Percentiles rank a stretch among this genome's conserved stretches.
Evolutionary conservation across 2,888 invertebrate genomes (phyloP).

Genomic region (Macrosoma leucophasiata): DNA sequence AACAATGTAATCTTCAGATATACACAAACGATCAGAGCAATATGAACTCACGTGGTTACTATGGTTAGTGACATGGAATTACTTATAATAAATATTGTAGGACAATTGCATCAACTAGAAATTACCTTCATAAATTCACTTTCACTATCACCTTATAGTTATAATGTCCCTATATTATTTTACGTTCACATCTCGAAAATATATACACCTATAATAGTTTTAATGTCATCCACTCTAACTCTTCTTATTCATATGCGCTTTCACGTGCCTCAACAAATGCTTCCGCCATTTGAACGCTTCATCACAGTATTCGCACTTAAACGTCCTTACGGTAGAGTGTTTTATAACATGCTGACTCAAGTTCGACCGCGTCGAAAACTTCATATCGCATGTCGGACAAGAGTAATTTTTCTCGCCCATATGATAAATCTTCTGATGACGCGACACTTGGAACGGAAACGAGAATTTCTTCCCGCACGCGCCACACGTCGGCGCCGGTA

Average conservation of each 20-base stretch:
- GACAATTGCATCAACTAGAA: too few species aligned
- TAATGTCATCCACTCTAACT: too few species aligned
- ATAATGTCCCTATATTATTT: too few species aligned
- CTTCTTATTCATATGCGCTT: constrained; percentile 22
- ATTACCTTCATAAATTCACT: too few species aligned
- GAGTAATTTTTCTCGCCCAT: constrained; percentile 31
- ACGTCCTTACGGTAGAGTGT: constrained; percentile 35
- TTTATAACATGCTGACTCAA: constrained; percentile 36
- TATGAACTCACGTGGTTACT: too few species aligned
- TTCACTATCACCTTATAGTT: too few species aligned
- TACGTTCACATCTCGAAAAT: too few species aligned
- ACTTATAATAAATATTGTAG: too few species aligned
- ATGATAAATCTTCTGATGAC: constrained; percentile 45
- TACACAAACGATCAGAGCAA: too few species aligned
- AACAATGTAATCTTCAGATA: too few species aligned
- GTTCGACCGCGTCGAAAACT: constrained; percentile 37
- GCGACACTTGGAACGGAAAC: constrained; percentile 38
- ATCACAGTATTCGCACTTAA: constrained; percentile 31
- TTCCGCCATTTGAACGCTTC: constrained; percentile 33
- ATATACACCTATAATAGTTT: too few species aligned
- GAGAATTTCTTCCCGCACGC: constrained; percentile 29
- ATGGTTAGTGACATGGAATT: too few species aligned
- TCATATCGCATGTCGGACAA: constrained; percentile 35
- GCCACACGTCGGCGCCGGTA: constrained; percentile 45
- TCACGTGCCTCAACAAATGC: constrained; percentile 27